Conservation (phyloP, 2,797 vertebrate genomes). For the Megaceryle alcyon region DNA sequence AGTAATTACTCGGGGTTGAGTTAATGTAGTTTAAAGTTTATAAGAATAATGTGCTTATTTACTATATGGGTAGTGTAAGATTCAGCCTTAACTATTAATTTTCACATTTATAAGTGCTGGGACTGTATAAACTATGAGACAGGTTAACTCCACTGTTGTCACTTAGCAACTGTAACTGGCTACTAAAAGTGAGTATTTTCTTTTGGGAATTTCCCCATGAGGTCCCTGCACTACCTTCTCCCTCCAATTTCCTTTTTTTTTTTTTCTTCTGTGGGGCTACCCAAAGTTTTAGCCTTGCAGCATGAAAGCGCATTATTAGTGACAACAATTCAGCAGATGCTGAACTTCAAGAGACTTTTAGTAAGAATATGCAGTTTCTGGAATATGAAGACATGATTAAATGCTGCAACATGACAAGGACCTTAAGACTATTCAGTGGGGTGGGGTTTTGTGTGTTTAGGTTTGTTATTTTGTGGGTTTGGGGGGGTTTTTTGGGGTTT, state of each 20-base stretch:
- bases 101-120: neutral
- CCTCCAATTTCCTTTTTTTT: neutral
- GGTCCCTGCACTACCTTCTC: neutral
- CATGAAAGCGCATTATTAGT: neutral
- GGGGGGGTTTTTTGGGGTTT: neutral
- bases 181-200: neutral
- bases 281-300: neutral
- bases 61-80: neutral
- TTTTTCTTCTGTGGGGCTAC: neutral
- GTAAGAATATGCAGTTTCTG: neutral
- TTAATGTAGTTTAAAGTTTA: neutral
- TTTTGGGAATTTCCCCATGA: neutral
- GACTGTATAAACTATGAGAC: neutral
- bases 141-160: constrained; percentile 7
- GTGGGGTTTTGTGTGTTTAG: neutral
- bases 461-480: neutral
- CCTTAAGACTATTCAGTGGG: neutral
- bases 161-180: neutral
- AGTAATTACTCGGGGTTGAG: neutral
- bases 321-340: neutral
- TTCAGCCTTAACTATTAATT: constrained; percentile 21
- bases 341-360: neutral
- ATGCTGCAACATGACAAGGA: neutral
- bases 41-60: constrained; percentile 26
- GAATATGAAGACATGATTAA: neutral